Percentiles rank a stretch among this genome's conserved stretches.
Evolutionary conservation across 2,113 vertebrate species (phyloP).

Genomic region (Sphaerodactylus townsendi): DNA sequence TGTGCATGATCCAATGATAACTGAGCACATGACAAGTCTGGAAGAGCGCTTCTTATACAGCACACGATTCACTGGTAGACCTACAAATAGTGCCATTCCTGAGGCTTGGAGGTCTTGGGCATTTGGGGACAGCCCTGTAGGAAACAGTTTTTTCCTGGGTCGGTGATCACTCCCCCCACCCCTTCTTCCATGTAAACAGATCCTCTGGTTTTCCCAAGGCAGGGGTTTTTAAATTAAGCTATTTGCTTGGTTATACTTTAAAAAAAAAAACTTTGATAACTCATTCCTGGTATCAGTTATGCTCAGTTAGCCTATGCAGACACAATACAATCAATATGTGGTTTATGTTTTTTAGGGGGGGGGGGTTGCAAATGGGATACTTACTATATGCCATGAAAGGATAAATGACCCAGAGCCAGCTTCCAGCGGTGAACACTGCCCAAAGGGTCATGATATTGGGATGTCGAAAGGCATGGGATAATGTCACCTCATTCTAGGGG

Average conservation of each 20-base stretch:
- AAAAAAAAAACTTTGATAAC: neutral
- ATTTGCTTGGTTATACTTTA: neutral
- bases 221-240: neutral
- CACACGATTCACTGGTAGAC: neutral
- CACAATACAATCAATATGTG: neutral
- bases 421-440: conserved; percentile 91
- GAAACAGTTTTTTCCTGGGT: neutral
- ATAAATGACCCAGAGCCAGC: conserved; percentile 93
- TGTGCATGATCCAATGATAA: neutral
- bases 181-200: neutral
- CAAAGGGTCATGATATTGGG: conserved; percentile 90
- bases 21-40: neutral
- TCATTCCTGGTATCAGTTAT: neutral
- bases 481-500: conserved; percentile 88
- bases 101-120: neutral
- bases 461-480: conserved; percentile 89
- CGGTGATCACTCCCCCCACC: neutral
- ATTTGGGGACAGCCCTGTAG: neutral
- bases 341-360: neutral
- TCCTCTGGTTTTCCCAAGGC: neutral
- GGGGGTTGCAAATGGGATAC: conserved; percentile 60
- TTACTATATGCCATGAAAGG: conserved; percentile 97
- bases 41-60: neutral
- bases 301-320: neutral
- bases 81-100: neutral